These are phyloP conservation scores for Thermophis baileyi DNA, from an alignment of 2,113 vertebrate genomes.

Conservation along the genomic window DNA sequence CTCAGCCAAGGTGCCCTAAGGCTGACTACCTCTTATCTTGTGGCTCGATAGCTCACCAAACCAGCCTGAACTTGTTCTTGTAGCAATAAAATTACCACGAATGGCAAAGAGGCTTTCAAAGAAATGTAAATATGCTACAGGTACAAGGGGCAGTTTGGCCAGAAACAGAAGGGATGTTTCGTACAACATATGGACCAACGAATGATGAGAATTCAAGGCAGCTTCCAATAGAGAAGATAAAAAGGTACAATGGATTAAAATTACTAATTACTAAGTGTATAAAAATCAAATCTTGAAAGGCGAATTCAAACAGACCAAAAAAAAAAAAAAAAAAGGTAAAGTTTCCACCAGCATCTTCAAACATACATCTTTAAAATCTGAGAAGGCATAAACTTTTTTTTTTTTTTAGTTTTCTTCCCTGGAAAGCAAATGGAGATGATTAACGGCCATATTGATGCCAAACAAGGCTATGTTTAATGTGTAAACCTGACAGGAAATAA, in stretches of 20 bases:
- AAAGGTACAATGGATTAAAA: not conserved
- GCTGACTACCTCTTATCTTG: slow-evolving; percentile 15
- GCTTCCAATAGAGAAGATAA: not conserved
- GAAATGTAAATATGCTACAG: not conserved
- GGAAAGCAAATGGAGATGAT: not conserved
- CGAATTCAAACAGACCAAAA: not conserved
- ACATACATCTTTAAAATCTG: not conserved
- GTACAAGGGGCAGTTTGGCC: not conserved
- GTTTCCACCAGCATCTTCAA: not conserved
- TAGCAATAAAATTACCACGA: not conserved
- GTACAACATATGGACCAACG: not conserved
- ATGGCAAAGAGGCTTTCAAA: not conserved
- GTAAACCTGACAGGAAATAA: not conserved
- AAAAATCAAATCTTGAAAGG: not conserved
- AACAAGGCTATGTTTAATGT: not conserved
- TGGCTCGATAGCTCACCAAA: slow-evolving; percentile 21
- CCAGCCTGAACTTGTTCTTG: slow-evolving; percentile 35
- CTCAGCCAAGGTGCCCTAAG: not conserved
- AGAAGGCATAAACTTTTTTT: not conserved
- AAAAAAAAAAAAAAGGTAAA: not conserved
- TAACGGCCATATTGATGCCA: not conserved
- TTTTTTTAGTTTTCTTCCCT: no score
- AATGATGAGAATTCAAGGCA: not conserved
- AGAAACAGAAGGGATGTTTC: not conserved
- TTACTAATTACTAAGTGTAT: not conserved